Evolutionary conservation across 1,140 invertebrate genomes (phyloP).

Genomic region (Lycorma delicatula): DNA sequence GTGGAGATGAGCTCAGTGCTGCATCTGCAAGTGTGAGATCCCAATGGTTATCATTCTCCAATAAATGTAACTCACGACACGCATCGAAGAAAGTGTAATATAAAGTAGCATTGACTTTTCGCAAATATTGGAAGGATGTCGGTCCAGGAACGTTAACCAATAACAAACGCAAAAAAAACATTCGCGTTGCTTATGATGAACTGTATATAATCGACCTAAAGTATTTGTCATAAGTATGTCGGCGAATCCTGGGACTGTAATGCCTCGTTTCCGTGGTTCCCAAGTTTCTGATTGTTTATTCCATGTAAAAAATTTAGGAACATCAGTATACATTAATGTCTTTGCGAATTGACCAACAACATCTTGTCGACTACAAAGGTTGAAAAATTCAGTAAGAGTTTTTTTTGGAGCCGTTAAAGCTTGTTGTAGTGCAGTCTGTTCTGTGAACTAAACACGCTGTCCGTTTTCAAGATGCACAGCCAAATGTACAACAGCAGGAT

Average conservation of each 20-base stretch:
- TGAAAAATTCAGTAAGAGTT: constrained; percentile 39
- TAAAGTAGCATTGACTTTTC: constrained; percentile 31
- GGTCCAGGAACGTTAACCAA: constrained; percentile 38
- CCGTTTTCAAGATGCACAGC: constrained; percentile 35
- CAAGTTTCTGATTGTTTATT: constrained; percentile 22
- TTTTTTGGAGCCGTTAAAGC: constrained; percentile 31
- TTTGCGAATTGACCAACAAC: constrained; percentile 29
- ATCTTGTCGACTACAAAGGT: no score
- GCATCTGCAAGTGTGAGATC: constrained; percentile 10
- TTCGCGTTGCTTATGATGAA: constrained; percentile 37
- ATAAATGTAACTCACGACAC: constrained; percentile 27
- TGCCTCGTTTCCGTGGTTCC: constrained; percentile 19
- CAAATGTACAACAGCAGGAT: constrained; percentile 35
- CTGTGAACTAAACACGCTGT: constrained; percentile 37
- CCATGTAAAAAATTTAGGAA: constrained; percentile 34
- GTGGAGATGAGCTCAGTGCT: background rate
- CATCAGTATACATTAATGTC: constrained; percentile 30
- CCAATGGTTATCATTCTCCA: constrained; percentile 36
- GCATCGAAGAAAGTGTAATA: constrained; percentile 33
- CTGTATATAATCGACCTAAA: constrained; percentile 34
- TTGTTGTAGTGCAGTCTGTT: constrained; percentile 26
- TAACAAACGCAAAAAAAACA: constrained; percentile 38
- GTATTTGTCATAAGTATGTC: constrained; percentile 24
- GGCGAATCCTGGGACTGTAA: constrained; percentile 29
- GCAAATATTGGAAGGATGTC: constrained; percentile 35